phyloP scores from a whole-genome alignment of 2,797 vertebrate species.

The Sternarchorhynchus goeldii region DNA sequence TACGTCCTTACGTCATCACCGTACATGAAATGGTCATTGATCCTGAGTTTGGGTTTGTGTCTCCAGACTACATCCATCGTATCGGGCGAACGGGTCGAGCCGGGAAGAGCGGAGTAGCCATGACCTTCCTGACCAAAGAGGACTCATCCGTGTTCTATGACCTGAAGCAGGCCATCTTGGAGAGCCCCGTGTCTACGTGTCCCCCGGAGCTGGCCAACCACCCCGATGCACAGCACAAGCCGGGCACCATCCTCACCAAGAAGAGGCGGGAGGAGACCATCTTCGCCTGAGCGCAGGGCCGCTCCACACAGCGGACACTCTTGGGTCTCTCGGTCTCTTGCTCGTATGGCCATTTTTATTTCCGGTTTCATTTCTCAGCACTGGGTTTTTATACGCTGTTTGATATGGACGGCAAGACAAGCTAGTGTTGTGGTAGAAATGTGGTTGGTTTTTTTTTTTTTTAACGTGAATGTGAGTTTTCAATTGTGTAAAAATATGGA shows the following conservation, averaged over 20 bases:
- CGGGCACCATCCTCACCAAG: slow-evolving; percentile 98
- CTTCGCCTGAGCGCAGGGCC: slow-evolving; percentile 80
- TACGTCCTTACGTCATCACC: too few relatives aligned
- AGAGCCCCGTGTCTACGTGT: slow-evolving; percentile 96
- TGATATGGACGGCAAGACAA: slow-evolving; percentile 1
- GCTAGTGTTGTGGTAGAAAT: not conserved
- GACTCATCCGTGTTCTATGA: slow-evolving; percentile 95
- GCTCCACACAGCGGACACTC: not conserved
- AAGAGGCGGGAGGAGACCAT: slow-evolving; percentile 98
- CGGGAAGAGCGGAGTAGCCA: slow-evolving; percentile 92
- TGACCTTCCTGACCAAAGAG: slow-evolving; percentile 99
- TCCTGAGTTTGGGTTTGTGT: too few relatives aligned
- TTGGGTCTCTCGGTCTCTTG: not conserved
- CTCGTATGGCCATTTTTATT: not conserved
- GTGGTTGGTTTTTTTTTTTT: slow-evolving; percentile 17
- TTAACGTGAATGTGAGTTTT: slow-evolving; percentile 34
- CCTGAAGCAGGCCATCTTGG: slow-evolving; percentile 96
- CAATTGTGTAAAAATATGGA: slow-evolving; percentile 55
- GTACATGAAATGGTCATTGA: too few relatives aligned
- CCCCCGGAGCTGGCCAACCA: slow-evolving; percentile 95
- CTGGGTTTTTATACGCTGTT: not conserved
- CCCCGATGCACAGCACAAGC: slow-evolving; percentile 97
- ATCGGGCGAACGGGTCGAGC: slow-evolving; percentile 96
- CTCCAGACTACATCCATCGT: slow-evolving; percentile 94
- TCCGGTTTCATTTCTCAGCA: not conserved